Evolutionary conservation across 2,113 vertebrate species (phyloP).

Genomic region (Entelurus aequoreus): DNA sequence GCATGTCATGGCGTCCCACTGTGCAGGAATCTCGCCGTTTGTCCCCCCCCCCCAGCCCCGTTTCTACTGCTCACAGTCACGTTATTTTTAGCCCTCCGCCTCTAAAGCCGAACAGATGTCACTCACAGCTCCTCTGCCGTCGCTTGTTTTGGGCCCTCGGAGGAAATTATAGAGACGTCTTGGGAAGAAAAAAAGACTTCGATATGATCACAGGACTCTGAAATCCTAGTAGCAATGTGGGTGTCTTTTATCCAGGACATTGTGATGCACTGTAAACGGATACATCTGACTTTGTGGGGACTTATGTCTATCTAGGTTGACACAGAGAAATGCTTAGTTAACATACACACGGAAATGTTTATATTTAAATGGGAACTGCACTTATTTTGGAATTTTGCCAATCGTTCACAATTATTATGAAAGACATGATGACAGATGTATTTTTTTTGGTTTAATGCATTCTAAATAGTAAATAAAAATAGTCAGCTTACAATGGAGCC

Average conservation of each 20-base stretch:
- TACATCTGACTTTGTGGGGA: neutral
- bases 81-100: slow-evolving; percentile 68
- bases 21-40: slow-evolving; percentile 67
- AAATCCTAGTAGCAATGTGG: neutral
- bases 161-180: neutral
- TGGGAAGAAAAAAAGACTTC: slow-evolving; percentile 15
- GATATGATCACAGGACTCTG: neutral
- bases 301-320: no score
- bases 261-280: neutral
- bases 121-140: slow-evolving; percentile 40
- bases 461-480: no score
- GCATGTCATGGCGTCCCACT: slow-evolving; percentile 22
- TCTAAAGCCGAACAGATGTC: slow-evolving; percentile 70
- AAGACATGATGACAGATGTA: no score
- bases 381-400: no score
- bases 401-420: no score
- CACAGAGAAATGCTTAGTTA: neutral
- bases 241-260: neutral
- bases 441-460: no score
- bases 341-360: no score
- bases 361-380: no score
- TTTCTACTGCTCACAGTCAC: slow-evolving; percentile 50
- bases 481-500: no score
- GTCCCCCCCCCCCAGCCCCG: slow-evolving; percentile 65
- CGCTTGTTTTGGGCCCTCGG: slow-evolving; percentile 13